Evolutionary conservation across 2,888 invertebrate species (phyloP).

Genomic region (Liodrosophila aerea): DNA sequence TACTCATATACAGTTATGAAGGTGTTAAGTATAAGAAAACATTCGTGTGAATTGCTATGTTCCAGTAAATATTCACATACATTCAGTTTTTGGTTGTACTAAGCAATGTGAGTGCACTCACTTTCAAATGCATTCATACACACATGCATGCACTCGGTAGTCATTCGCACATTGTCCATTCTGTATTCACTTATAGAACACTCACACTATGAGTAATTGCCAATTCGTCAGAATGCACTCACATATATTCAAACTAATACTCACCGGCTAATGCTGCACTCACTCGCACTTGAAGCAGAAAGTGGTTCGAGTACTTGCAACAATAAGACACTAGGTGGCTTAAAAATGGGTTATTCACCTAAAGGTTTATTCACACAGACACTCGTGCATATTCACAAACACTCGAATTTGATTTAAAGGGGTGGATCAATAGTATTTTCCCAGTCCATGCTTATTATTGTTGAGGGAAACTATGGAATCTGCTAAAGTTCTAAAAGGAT

Average conservation of each 20-base stretch:
- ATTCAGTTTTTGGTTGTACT: too few species aligned
- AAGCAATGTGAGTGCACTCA: too few species aligned
- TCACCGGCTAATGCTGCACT: not conserved
- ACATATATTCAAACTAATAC: not conserved
- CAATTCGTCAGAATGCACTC: not conserved
- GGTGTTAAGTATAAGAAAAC: too few species aligned
- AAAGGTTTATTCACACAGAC: conserved; percentile 13
- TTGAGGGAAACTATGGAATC: conserved; percentile 8
- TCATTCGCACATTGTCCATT: not conserved
- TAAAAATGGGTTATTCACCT: conserved; percentile 8
- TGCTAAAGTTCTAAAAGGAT: conserved; percentile 29
- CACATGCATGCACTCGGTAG: too few species aligned
- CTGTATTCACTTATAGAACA: not conserved
- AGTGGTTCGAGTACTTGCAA: too few species aligned
- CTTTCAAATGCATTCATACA: conserved; percentile 9
- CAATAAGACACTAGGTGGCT: too few species aligned
- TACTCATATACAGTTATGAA: too few species aligned
- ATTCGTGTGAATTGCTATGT: too few species aligned
- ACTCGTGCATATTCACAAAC: conserved; percentile 1
- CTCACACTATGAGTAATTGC: too few species aligned
- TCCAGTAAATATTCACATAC: too few species aligned
- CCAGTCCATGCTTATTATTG: not conserved
- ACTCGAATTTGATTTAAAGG: conserved; percentile 1
- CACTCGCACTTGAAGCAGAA: too few species aligned
- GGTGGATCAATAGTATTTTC: too few species aligned